These are phyloP conservation scores for Cassiopea xamachana DNA, from an alignment of 30 jellyfish, hydroid and myxozoan species.

Conservation along the genomic window DNA sequence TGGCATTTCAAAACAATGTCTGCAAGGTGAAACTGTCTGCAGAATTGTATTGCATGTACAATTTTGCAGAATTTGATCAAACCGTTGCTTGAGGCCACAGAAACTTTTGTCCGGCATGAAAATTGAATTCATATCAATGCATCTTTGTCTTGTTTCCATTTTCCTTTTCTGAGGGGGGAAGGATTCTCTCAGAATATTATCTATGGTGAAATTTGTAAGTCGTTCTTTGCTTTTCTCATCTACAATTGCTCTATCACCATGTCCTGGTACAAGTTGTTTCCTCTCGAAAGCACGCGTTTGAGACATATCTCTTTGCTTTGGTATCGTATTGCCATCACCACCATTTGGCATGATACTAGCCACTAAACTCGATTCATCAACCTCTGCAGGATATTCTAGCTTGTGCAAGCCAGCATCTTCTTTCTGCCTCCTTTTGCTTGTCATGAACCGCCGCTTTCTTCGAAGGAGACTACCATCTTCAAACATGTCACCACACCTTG, in stretches of 20 bases:
- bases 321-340: neutral
- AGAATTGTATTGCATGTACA: neutral
- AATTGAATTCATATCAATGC: neutral
- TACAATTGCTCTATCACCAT: neutral
- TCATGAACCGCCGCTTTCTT: slow-evolving; percentile 81
- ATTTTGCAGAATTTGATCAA: neutral
- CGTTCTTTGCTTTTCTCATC: neutral
- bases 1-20: neutral
- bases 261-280: neutral
- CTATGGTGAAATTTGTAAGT: slow-evolving; percentile 42
- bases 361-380: neutral
- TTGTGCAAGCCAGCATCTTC: neutral
- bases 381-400: neutral
- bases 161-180: slow-evolving; percentile 1
- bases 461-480: slow-evolving; percentile 96
- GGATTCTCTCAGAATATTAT: slow-evolving; percentile 24
- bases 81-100: neutral
- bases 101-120: neutral
- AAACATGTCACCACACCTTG: slow-evolving; percentile 90
- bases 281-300: neutral
- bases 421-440: slow-evolving; percentile 24
- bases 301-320: neutral
- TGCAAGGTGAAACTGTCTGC: neutral
- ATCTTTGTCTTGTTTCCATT: neutral
- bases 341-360: neutral